Evolutionary conservation across 2,888 invertebrate species (phyloP), one percentile per base, ranked within the genome.

Genomic region (Pristionchus arcanus): DNA sequence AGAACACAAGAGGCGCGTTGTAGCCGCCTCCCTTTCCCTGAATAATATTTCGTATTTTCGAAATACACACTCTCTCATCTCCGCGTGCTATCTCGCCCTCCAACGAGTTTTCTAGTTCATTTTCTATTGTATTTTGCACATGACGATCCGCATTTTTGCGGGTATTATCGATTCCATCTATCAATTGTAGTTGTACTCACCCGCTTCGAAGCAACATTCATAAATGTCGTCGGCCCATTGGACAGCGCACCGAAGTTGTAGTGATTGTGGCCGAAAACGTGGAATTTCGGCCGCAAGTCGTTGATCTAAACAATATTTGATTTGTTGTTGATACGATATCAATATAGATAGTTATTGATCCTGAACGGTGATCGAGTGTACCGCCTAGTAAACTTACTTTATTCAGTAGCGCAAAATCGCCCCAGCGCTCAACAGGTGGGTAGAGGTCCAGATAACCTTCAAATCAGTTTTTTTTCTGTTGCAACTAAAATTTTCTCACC

Each of bases 251-350:
- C 92, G 85, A 91, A 87, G 16, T 97, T 97, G 96, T 97, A 97
- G 96, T 97, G 97, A 89, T 97, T 97, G 95, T 97, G 97, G 0
- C 97, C 97, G 96, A 97, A 97, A 11, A 97, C 96, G 95, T 97
- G 97, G 95, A 97, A 97, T 94, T 97, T 97, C 31, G 97, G 97
- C 95, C 97, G 96, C 0, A 97, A 97, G 63, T 97, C 95, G 91
- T 96, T 96, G 94, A 97, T 97, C 9, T 97, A 97, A 66, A 66
- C n/a, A 16, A 59, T 13, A 34, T n/a, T n/a, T n/a, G n/a, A n/a
- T n/a, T n/a, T n/a, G n/a, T n/a, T 42, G 16, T 15, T 28, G 42
- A 49, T 7, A 49, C 42, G 13, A 49, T 49, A 49, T 49, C 42
- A 49, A 7, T 49, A 49, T 9, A 49, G 42, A 49, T 49, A 49